These are phyloP conservation scores for Coccyzus lansbergi DNA, from an alignment of 2,797 vertebrate species.

Conservation along the genomic window DNA sequence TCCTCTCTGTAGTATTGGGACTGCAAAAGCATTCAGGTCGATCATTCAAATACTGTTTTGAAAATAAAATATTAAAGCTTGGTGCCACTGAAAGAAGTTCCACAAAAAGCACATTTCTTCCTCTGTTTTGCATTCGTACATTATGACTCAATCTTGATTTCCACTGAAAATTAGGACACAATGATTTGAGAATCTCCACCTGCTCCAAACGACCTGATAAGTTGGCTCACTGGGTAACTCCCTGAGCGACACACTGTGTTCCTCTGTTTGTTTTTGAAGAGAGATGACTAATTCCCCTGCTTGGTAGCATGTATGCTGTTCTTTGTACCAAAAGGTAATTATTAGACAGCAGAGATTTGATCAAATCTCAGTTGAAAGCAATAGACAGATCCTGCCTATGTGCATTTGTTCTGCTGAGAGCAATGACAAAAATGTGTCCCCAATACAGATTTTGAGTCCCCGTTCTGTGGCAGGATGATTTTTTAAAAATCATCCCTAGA, in stretches of 20 bases:
- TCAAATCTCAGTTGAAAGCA: neutral
- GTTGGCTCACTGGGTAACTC: neutral
- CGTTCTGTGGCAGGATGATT: neutral
- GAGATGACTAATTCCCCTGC: neutral
- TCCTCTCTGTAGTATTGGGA: neutral
- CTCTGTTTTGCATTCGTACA: neutral
- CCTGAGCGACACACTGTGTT: fast-evolving
- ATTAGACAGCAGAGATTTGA: neutral
- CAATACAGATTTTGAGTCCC: neutral
- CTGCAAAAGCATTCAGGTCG: neutral
- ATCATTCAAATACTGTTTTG: neutral
- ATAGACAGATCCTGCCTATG: neutral
- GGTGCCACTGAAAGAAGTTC: neutral
- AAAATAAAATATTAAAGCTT: neutral
- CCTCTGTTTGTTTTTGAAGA: neutral
- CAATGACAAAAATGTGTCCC: neutral
- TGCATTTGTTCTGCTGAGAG: neutral
- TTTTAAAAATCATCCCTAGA: neutral
- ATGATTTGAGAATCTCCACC: neutral
- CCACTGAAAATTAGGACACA: neutral
- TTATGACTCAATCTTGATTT: neutral
- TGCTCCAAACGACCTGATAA: neutral
- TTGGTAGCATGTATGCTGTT: neutral
- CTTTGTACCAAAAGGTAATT: neutral
- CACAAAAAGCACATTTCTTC: fast-evolving